Percentiles rank a stretch among this genome's conserved stretches.
Evolutionary conservation across 2,113 vertebrate genomes (phyloP).

Genomic region (Chiloscyllium plagiosum): DNA sequence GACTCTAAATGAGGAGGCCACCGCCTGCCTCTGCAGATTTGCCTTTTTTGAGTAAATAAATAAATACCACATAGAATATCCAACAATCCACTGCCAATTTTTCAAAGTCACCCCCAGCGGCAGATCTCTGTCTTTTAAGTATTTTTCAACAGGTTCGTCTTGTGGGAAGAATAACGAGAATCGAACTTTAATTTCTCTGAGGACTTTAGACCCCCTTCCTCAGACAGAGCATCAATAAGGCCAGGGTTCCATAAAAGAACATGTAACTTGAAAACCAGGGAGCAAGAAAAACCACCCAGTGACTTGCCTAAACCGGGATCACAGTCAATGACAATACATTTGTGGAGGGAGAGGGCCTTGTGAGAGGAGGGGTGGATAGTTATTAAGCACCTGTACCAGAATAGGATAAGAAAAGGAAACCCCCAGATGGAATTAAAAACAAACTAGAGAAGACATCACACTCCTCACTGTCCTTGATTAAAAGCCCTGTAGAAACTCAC

Average conservation of each 20-base stretch:
- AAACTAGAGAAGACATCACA: background rate
- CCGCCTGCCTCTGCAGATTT: too few species aligned
- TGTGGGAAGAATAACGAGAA: background rate
- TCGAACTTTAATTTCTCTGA: background rate
- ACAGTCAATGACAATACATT: background rate
- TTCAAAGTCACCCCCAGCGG: background rate
- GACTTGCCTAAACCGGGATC: background rate
- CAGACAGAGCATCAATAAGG: background rate
- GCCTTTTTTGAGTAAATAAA: too few species aligned
- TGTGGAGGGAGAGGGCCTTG: too few species aligned
- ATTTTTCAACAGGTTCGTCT: background rate
- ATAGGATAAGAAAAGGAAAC: background rate
- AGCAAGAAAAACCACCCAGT: background rate
- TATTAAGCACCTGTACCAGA: background rate
- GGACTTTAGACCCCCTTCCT: background rate
- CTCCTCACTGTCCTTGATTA: slow-evolving; percentile 24
- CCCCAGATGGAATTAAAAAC: background rate
- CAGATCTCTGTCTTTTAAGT: background rate
- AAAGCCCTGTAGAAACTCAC: background rate
- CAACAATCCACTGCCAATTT: background rate
- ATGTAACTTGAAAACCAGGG: background rate
- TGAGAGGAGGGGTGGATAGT: too few species aligned
- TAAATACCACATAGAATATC: background rate
- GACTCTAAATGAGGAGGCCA: too few species aligned
- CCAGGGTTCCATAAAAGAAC: background rate